These are phyloP conservation scores for Peucedramus taeniatus DNA, from an alignment of 2,113 vertebrate genomes.

Conservation along the genomic window DNA sequence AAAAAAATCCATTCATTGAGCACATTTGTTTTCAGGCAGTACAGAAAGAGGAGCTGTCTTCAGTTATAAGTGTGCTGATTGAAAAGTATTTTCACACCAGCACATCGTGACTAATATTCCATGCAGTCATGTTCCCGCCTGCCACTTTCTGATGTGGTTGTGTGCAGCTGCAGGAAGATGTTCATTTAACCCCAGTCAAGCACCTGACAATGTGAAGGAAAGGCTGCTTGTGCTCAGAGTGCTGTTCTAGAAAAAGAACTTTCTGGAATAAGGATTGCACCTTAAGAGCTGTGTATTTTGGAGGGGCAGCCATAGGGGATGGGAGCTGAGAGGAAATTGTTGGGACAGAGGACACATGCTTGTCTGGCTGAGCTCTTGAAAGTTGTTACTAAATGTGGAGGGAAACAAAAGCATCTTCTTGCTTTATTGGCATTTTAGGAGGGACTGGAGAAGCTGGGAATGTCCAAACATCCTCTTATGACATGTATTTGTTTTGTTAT, in stretches of 20 bases:
- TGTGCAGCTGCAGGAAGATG: constrained; percentile 24
- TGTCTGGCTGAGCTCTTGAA: not conserved
- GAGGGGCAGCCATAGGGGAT: not conserved
- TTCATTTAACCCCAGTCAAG: not conserved
- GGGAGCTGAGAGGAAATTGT: not conserved
- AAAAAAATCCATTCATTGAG: not conserved
- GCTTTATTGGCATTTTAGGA: not conserved
- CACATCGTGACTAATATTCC: not conserved
- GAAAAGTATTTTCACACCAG: constrained; percentile 44
- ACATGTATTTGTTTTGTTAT: not conserved
- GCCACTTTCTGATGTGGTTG: not conserved
- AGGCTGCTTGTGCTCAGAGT: not conserved
- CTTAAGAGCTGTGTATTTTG: not conserved
- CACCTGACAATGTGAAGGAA: not conserved
- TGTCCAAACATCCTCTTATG: not conserved
- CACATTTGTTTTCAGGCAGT: constrained; percentile 21
- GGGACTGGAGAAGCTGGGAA: not conserved
- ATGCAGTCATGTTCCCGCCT: not conserved
- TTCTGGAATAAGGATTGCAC: not conserved
- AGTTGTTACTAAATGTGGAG: not conserved
- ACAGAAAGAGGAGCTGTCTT: constrained; percentile 29
- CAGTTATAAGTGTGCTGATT: not conserved
- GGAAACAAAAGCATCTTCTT: not conserved
- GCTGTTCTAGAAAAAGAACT: not conserved
- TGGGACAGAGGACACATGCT: not conserved